Base-by-base conservation (phyloP, 2,797 vertebrate species). In the Anguilla marmorata region DNA sequence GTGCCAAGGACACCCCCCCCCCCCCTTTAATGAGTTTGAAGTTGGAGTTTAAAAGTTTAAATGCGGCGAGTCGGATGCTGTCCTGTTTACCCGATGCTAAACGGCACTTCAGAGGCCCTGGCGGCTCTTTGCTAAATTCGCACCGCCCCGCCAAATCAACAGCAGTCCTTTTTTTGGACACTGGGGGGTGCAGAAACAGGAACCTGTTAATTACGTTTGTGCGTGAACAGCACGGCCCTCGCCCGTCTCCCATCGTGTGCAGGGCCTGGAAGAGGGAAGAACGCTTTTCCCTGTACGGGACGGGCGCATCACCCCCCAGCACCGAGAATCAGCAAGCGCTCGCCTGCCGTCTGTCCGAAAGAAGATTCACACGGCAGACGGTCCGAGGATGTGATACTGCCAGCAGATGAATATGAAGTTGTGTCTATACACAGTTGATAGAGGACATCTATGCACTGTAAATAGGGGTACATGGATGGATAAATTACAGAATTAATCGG, bases 51-150 rank as follows among this genome's bases (percentile, higher is more conserved):
- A 8, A 79, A 37, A 33, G 33, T 76, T 76, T 14, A 37, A 41
- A 41, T 41, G 33, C 30, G 5, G 41, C 41, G 41, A 45, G 41
- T 4, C 41, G 76, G 86, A 88, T 27, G 60, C 19, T 58, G 89
- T 37, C 24, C 5, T 87, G 89, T 90, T 87, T 74, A 89, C 85
- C 19, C 86, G 30, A 50, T 8, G 60, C 88, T 91, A 90, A 89
- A 88, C 85, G 45, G 87, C 90, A 88, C 74, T 33, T 63, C 84
- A 85, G 84, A 91, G 91, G 93, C 93, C 90, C 90, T 95, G 91
- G 92, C 92, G 92, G 74, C 89, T 90, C 86, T 85, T 91, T 93
- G 94, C 92, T 94, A 92, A 92, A 91, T 94, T 95, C 93, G 92
- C 92, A 89, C 93, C 50, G 45, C 88, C 56, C 87, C 91, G 93